Conservation (phyloP, 2,888 invertebrate species). For the Drosophila atroscutellata region DNA sequence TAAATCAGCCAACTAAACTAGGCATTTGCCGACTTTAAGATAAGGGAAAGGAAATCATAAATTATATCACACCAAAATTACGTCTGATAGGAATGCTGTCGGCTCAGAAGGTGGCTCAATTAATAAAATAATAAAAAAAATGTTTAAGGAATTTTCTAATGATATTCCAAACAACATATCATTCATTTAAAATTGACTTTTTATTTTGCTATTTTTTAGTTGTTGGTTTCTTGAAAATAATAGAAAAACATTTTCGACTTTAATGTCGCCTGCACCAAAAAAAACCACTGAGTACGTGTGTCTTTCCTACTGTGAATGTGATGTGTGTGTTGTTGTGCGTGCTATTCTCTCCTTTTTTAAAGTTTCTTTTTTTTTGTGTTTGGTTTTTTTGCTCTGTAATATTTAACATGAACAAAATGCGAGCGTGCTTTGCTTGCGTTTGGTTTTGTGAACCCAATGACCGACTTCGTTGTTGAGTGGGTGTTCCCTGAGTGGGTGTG, state of each 20-base stretch:
- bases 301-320: constrained; percentile 21
- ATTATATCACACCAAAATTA: too few species aligned
- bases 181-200: too few species aligned
- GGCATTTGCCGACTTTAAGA: neutral
- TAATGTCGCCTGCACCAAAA: constrained; percentile 41
- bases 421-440: constrained; percentile 56
- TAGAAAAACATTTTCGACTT: neutral
- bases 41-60: neutral
- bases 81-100: too few species aligned
- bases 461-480: constrained; percentile 65
- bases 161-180: too few species aligned
- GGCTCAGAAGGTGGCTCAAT: too few species aligned
- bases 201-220: too few species aligned
- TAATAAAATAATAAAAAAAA: too few species aligned
- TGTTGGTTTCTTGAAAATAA: too few species aligned
- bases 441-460: constrained; percentile 65
- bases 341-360: constrained; percentile 15
- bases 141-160: too few species aligned
- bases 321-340: constrained; percentile 33
- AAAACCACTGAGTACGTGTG: constrained; percentile 11
- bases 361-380: constrained; percentile 23
- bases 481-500: constrained; percentile 1
- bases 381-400: constrained; percentile 24
- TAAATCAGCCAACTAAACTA: too few species aligned
- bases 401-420: constrained; percentile 60